phyloP scores from a whole-genome alignment of 1,140 invertebrate genomes.

The Olivierus martensii region DNA sequence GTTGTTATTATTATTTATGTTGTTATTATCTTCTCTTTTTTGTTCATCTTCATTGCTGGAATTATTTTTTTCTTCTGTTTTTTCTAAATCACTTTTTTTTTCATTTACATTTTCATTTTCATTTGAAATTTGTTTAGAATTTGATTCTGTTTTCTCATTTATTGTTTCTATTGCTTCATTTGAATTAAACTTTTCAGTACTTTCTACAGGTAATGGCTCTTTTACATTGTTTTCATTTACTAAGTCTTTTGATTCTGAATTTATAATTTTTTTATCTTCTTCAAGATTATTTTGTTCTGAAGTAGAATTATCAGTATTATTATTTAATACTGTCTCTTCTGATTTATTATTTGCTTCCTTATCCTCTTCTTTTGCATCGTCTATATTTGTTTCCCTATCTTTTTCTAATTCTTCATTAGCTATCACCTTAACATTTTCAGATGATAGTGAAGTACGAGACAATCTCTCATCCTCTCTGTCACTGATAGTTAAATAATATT shows the following conservation, averaged over 20 bases:
- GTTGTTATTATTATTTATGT: background rate
- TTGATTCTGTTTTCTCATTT: background rate
- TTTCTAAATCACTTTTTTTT: background rate
- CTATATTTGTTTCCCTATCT: background rate
- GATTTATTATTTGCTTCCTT: background rate
- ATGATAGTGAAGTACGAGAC: background rate
- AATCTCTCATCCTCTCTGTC: too few relatives aligned
- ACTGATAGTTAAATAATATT: slow-evolving; percentile 21
- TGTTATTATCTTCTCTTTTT: background rate
- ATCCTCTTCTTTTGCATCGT: background rate
- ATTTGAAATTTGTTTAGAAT: too few relatives aligned
- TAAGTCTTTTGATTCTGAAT: background rate
- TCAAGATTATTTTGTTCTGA: too few relatives aligned
- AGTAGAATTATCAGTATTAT: too few relatives aligned
- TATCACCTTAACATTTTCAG: background rate
- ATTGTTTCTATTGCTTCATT: too few relatives aligned
- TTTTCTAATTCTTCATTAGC: background rate
- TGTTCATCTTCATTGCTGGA: too few relatives aligned
- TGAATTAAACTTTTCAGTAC: too few relatives aligned
- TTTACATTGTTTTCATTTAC: too few relatives aligned
- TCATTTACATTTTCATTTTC: background rate
- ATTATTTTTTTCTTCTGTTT: too few relatives aligned
- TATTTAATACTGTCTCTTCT: background rate
- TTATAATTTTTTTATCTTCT: background rate
- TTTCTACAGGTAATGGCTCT: too few relatives aligned